Percentiles rank a stretch among this genome's conserved stretches.
Evolutionary conservation across 2,113 vertebrate species (phyloP).

Genomic region (Muscicapa adusta): DNA sequence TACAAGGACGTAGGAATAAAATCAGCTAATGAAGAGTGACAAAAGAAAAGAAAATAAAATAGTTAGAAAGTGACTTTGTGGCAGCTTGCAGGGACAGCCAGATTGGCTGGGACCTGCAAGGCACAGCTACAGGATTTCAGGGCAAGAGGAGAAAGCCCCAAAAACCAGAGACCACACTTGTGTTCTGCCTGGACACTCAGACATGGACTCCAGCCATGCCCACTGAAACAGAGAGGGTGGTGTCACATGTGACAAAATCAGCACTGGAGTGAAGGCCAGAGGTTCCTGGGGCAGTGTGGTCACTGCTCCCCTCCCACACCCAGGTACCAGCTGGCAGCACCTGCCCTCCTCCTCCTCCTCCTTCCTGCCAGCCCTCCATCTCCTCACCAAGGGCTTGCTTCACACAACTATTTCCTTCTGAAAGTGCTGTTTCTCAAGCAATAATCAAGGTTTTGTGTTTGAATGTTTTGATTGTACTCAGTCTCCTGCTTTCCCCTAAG

Average conservation of each 20-base stretch:
- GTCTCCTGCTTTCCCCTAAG: not conserved
- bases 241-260: not conserved
- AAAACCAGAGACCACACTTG: accelerated
- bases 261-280: accelerated
- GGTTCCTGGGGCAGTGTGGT: accelerated
- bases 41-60: not conserved
- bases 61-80: not conserved
- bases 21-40: not conserved
- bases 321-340: not conserved
- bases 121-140: not conserved
- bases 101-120: not conserved
- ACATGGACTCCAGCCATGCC: not conserved
- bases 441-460: not conserved
- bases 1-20: not conserved
- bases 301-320: not conserved
- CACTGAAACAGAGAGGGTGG: not conserved
- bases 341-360: not conserved
- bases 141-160: not conserved
- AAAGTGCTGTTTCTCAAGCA: not conserved
- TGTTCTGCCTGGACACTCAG: not conserved
- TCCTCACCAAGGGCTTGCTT: not conserved
- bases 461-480: not conserved
- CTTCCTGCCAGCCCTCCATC: not conserved
- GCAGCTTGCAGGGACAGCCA: not conserved
- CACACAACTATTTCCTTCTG: not conserved